Base-by-base conservation (phyloP, 2,797 vertebrate species). In the Spondyliosoma cantharus region DNA sequence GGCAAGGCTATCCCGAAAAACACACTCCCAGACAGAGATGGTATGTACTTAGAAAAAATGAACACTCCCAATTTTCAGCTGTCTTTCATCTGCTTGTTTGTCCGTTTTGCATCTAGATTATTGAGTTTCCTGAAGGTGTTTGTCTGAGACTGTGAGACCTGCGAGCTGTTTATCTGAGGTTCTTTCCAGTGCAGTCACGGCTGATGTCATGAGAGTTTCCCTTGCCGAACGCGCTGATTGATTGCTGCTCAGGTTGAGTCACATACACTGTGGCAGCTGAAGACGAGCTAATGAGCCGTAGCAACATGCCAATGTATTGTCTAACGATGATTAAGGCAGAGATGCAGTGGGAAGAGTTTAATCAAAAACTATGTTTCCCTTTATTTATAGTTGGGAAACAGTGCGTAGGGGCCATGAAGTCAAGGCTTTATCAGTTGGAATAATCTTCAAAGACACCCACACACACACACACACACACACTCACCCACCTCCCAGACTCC, bases 11-110 rank as follows among this genome's bases (percentile, higher is more conserved):
- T 71, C 29, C 54, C 9, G 54, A 65, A 61, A 50, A 69, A 78
- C 62, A 68, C 53, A 53, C 64, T 64, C 27, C 71, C 32, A 75
- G 53, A 27, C 74, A 65, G 59, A 86, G 76, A 85, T 49, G 91
- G 93, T 93, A 92, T 84, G 93, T 93, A 88, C 74, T 29, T 53
- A 56, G 22, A 60, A 63, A 48, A 82, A 83, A 60, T 29, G 3
- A 82, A 20, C 32, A 77, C 59, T 80, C 45, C 22, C 65, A 43
- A 24, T 56, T 62, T 52, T 74, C 53, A 70, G 24, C 25, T 76
- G 22, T 52, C 17, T 63, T 80, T 64, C 9, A 63, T 80, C 14
- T 50, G 53, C 27, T 17, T 74, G 46, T 86, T 79, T 80, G 80
- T 75, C 46, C 49, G 19, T 76, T 80, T 79, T 45, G 63, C 15